Conservation (phyloP, 2,888 invertebrate genomes). For the Xanthia icteritia region DNA sequence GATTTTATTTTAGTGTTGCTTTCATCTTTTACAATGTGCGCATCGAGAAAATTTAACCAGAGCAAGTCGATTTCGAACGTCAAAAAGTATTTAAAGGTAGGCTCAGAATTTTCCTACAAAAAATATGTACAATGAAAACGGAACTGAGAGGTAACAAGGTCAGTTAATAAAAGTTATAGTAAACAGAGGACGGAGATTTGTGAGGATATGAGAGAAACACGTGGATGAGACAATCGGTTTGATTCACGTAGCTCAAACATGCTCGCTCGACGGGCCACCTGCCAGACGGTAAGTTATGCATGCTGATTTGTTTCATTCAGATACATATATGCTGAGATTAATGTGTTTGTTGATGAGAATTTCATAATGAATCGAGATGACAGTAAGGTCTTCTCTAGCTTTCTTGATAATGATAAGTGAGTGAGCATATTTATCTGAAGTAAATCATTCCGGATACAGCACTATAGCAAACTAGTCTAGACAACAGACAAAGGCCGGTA, state of each 20-base stretch:
- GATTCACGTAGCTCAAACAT: slow-evolving; percentile 58
- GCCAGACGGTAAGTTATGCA: slow-evolving; percentile 43
- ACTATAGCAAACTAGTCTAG: slow-evolving; percentile 36
- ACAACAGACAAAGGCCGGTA: slow-evolving; percentile 44
- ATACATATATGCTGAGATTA: slow-evolving; percentile 38
- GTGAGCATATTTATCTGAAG: slow-evolving; percentile 41
- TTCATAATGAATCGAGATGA: slow-evolving; percentile 22
- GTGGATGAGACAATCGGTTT: slow-evolving; percentile 55
- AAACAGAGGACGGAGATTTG: slow-evolving; percentile 47
- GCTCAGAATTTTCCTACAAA: slow-evolving; percentile 20
- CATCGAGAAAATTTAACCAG: slow-evolving; percentile 19
- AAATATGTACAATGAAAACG: slow-evolving; percentile 27
- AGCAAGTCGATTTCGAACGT: slow-evolving; percentile 11
- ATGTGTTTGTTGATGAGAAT: slow-evolving; percentile 41
- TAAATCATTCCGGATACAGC: slow-evolving; percentile 26
- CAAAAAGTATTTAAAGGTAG: not conserved
- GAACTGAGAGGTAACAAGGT: slow-evolving; percentile 34
- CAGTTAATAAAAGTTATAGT: slow-evolving; percentile 38
- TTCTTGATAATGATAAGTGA: slow-evolving; percentile 12
- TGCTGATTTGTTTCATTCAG: slow-evolving; percentile 54
- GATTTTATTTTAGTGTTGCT: slow-evolving; percentile 45
- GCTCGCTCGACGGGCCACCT: slow-evolving; percentile 35
- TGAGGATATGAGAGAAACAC: slow-evolving; percentile 51
- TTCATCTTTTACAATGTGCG: slow-evolving; percentile 37
- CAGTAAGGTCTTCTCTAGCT: not conserved